These are phyloP conservation scores for Erebia palarica DNA, from an alignment of 2,888 invertebrate genomes.

Conservation along the genomic window DNA sequence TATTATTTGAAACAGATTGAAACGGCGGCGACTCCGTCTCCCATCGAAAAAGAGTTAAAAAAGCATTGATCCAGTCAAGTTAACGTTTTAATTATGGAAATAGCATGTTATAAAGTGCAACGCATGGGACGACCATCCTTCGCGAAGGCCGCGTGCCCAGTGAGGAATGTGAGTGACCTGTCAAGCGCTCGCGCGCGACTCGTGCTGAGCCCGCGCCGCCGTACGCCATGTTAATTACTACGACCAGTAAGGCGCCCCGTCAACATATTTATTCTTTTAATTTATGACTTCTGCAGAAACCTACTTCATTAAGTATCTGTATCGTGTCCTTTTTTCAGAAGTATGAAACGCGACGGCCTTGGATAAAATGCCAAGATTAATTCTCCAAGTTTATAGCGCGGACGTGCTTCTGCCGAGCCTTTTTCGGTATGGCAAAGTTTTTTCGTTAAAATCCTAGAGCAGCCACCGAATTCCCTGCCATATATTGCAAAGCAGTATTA, in stretches of 20 bases:
- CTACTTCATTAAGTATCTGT: conserved; percentile 65
- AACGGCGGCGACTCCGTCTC: conserved; percentile 4
- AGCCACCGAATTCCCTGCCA: conserved; percentile 69
- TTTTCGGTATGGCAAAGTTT: conserved; percentile 71
- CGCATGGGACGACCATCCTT: conserved; percentile 61
- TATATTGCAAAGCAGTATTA: conserved; percentile 75
- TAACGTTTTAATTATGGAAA: conserved; percentile 37
- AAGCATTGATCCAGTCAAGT: conserved; percentile 18
- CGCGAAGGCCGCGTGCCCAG: conserved; percentile 65
- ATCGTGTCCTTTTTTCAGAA: conserved; percentile 54
- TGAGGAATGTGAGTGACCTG: conserved; percentile 69
- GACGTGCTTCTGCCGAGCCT: conserved; percentile 64
- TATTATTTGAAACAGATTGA: conserved; percentile 32
- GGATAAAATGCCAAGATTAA: conserved; percentile 71
- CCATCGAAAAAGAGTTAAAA: conserved; percentile 13
- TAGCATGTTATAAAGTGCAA: conserved; percentile 42
- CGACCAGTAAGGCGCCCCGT: conserved; percentile 73
- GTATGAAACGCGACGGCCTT: conserved; percentile 54
- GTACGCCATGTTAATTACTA: conserved; percentile 74
- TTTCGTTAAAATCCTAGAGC: conserved; percentile 70
- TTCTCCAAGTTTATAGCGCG: conserved; percentile 65
- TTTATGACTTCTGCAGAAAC: conserved; percentile 64
- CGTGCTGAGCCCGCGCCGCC: conserved; percentile 57
- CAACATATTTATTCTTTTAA: conserved; percentile 70
- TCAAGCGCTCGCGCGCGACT: conserved; percentile 51